Evolutionary conservation across 2,797 vertebrate genomes (phyloP), one percentile per base, ranked within the genome.

Genomic region (Semotilus atromaculatus): DNA sequence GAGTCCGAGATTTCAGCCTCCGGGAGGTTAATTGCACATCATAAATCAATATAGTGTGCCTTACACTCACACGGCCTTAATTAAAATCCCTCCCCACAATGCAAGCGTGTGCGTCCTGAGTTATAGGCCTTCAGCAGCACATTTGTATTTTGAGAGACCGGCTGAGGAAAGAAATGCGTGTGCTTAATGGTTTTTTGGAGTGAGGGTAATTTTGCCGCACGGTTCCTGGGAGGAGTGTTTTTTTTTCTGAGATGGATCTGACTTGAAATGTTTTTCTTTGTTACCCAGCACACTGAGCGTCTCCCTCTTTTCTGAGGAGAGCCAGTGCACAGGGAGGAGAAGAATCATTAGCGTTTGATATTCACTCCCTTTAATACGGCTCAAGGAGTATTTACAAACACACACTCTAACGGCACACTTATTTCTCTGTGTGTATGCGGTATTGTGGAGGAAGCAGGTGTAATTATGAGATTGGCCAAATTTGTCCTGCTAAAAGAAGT

Each of bases 21-120:
- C 58, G 74, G 85, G 89, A 89, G 89, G 89, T 90, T 91, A 90
- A 92, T 92, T 85, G 91, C 76, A 86, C 87, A 87, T 89, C 86
- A 90, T 92, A 91, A 91, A 91, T 91, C 86, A 91, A 89, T 90
- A 81, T 76, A 68, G 83, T 68, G 34, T 82, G 21, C 82, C 70
- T 77, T 79, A 64, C 80, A 87, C 86, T 64, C 78, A 53, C 76
- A 87, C 80, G 38, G 14, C 60, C 70, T 87, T 90, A 89, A 90
- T 89, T 89, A 87, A 87, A 86, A 75, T 75, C 76, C 48, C 77
- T 74, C 72, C 85, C 77, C 38, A 55, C 73, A 51, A 74, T 83
- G 66, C 29, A 53, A 26, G 55, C 31, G 66, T 43, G 58, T 84
- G 80, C 34, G 23, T 85, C 19, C 73, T 80, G 77, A 85, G 70